These are phyloP conservation scores for Sacculina carcini DNA, from an alignment of 2,888 invertebrate genomes.

Conservation along the genomic window DNA sequence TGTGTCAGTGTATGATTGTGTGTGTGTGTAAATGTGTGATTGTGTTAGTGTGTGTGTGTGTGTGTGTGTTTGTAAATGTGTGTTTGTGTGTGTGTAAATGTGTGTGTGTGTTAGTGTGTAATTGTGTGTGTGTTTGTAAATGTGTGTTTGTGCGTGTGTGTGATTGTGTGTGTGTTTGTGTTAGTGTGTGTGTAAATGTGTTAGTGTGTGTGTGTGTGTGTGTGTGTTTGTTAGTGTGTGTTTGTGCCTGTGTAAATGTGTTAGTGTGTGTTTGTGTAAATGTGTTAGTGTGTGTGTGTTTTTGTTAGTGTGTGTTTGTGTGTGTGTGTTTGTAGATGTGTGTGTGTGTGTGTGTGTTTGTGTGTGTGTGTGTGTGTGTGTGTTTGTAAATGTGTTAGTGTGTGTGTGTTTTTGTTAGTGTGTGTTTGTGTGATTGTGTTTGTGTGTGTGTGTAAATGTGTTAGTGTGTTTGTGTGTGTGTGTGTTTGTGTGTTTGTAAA, in stretches of 20 bases:
- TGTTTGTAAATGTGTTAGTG: slow-evolving; percentile 36
- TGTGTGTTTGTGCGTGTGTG: too few species aligned
- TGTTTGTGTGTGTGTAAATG: background rate
- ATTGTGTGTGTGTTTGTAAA: too few species aligned
- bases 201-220: too few species aligned
- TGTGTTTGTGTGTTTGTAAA: background rate
- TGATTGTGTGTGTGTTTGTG: too few species aligned
- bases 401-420: background rate
- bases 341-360: background rate
- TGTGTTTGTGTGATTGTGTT: slow-evolving; percentile 37
- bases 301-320: too few species aligned
- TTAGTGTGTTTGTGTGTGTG: too few species aligned
- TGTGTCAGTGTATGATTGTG: background rate
- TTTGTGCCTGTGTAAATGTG: background rate
- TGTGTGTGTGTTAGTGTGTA: background rate
- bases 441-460: too few species aligned
- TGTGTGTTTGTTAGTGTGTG: too few species aligned
- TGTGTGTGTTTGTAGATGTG: background rate
- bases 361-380: background rate
- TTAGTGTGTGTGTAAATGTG: too few species aligned
- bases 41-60: background rate
- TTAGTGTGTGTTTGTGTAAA: background rate
- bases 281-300: background rate
- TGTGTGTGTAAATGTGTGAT: too few species aligned
- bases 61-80: background rate